These are phyloP conservation scores for Denticeps clupeoides DNA, from an alignment of 2,797 vertebrate genomes.

Conservation along the genomic window DNA sequence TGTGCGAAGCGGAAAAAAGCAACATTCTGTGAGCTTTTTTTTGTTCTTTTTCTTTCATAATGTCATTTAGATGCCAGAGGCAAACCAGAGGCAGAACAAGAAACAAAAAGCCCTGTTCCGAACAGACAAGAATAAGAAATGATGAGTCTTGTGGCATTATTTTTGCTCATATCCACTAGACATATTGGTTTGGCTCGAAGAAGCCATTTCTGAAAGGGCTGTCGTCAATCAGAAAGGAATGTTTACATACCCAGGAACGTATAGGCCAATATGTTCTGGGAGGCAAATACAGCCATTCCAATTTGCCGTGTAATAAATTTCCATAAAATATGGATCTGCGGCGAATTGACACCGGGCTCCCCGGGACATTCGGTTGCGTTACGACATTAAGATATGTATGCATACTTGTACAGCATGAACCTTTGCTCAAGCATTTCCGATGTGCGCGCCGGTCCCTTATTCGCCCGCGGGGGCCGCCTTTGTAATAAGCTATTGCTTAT, in stretches of 20 bases:
- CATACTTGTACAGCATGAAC: slow-evolving; percentile 31
- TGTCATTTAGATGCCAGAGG: no score
- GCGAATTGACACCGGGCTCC: slow-evolving; percentile 35
- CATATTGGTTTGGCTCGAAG: no score
- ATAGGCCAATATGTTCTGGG: no score
- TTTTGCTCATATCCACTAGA: no score
- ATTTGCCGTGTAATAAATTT: slow-evolving; percentile 30
- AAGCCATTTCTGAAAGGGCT: neutral
- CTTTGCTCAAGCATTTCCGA: slow-evolving; percentile 31
- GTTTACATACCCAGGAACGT: no score
- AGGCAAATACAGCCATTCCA: slow-evolving; percentile 15
- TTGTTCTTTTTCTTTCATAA: no score
- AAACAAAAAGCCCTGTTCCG: neutral
- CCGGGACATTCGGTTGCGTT: slow-evolving; percentile 43
- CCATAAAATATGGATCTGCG: slow-evolving; percentile 43
- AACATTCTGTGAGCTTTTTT: no score
- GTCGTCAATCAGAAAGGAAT: no score
- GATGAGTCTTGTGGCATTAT: neutral
- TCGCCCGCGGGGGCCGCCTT: slow-evolving; percentile 51
- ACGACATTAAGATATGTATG: slow-evolving; percentile 46
- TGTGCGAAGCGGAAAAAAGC: no score
- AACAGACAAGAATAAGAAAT: neutral
- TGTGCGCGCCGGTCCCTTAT: slow-evolving; percentile 47
- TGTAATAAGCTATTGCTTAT: slow-evolving; percentile 66
- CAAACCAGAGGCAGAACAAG: no score